phyloP scores from a whole-genome alignment of 2,797 vertebrate species.

The Enteromius fasciolatus region DNA sequence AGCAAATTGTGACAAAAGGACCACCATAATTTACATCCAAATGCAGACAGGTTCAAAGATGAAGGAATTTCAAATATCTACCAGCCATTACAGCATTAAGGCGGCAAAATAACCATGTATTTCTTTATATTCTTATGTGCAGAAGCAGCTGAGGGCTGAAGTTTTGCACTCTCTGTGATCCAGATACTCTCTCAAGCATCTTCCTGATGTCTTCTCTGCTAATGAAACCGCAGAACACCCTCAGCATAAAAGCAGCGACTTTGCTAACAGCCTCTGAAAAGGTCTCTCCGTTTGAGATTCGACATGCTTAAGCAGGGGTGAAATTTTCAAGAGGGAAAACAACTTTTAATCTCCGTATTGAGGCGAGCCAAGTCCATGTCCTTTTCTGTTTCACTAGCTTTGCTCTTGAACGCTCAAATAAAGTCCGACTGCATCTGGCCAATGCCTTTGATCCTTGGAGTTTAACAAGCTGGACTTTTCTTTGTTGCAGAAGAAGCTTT shows the following conservation, averaged over 20 bases:
- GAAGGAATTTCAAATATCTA: background rate
- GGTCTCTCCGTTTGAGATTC: conserved; percentile 71
- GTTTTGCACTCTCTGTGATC: conserved; percentile 13
- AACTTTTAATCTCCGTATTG: conserved; percentile 62
- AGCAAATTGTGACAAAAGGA: background rate
- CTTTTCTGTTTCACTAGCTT: conserved; percentile 18
- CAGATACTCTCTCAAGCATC: conserved; percentile 43
- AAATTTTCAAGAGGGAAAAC: conserved; percentile 58
- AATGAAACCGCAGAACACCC: conserved; percentile 67
- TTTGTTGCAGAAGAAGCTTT: background rate
- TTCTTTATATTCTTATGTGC: background rate
- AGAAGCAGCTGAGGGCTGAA: conserved; percentile 3
- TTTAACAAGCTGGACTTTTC: conserved; percentile 21
- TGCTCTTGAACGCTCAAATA: conserved; percentile 5
- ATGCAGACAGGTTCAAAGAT: background rate
- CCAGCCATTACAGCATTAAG: background rate
- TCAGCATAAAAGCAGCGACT: conserved; percentile 74
- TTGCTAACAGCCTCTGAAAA: conserved; percentile 77
- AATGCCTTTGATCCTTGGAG: conserved; percentile 9
- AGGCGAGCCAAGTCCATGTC: conserved; percentile 38
- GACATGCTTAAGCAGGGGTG: conserved; percentile 59
- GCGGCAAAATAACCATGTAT: too few relatives aligned
- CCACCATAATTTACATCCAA: background rate
- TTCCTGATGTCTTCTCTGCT: conserved; percentile 64
- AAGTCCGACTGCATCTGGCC: conserved; percentile 40